Evolutionary conservation across 2,888 invertebrate genomes (phyloP), one percentile per base, ranked within the genome.

Genomic region (Ceraclea dissimilis): DNA sequence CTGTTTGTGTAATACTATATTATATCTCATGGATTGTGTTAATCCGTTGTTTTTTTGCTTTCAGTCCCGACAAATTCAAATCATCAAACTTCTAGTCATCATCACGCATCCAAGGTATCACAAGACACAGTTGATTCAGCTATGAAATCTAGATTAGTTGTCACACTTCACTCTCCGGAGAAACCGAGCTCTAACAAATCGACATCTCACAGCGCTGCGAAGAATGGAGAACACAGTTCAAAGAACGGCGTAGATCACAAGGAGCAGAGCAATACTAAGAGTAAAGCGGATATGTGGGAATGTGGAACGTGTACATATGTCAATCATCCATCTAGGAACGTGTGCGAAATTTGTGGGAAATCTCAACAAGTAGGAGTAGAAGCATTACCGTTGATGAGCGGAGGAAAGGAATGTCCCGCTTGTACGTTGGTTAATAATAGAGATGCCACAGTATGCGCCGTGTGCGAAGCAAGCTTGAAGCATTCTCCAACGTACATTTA

Each of bases 281-380:
- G 34, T 6, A 22, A 54, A 8, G 46, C 54, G 2, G 68, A 67
- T 47, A 76, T 74, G 59, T 90, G 89, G 90, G 79, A 83, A 60
- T 90, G 89, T 67, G 75, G 74, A 1, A 79, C 81, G 0, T 90
- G 90, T 69, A 90, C 90, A 0, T 89, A 78, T 67, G 68, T 85
- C 13, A 90, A 90, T 66, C 69, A 70, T 2, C 65, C 68, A 0
- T 64, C 67, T 0, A 69, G 70, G 19, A 78, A 79, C 11, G 84
- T 85, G 19, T 90, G 89, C 67, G 87, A 87, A 60, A 88, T 89
- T 80, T 89, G 89, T 65, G 82, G 84, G 19, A 88, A 86, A 67
- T 84, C 83, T 1, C 76, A 75, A 54, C 68, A 68, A 48, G 69
- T 68, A 49, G 83, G 82, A 0, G 79, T 81, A 4, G 82, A 83